Base-by-base conservation (phyloP, 2,888 invertebrate genomes). In the Ennomos erosarius region DNA sequence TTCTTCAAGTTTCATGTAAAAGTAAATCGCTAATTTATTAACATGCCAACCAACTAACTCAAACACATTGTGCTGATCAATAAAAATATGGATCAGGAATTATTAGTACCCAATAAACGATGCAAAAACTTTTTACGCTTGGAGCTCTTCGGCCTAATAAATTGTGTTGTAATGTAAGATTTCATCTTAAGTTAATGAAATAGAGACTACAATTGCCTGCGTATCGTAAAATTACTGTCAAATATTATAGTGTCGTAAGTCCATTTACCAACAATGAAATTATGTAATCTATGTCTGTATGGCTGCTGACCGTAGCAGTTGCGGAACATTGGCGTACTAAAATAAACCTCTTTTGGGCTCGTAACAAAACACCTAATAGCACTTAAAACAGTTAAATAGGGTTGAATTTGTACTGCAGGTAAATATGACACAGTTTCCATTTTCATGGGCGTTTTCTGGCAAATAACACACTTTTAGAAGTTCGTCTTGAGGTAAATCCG, bases 241-340 rank as follows among this genome's bases (percentile, higher is more conserved):
- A 63, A 59, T 54, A 60, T 62, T 54, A 60, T 62, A 73, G 69
- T 86, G 79, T 82, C 75, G 86, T 76, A 85, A 85, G 62, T 35
- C 47, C 1, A 16, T 3, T 69, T 67, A 55, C 55, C 63, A 60
- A 63, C 59, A 69, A 53, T 85, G 82, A 6, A 26, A 26, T 26
- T 26, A 84, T 74, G 84, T 84, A 84, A 85, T 64, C 67, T 55
- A 70, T 75, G 76, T 6, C 26, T 26, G 6, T 16, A 16, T 16
- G 78, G 78, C 70, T 67, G 43, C 55, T 75, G 74, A 70, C 71
- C 75, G 70, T 67, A 63, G 72, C 71, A 67, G 66, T 69, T 70
- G 67, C 70, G 76, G 73, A 78, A 75, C 68, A 75, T 69, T 84
- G 83, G 71, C 85, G 79, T 69, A 87, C 79, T 81, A 26, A 26